Percentiles rank a stretch among this genome's conserved stretches.
Evolutionary conservation across 2,888 invertebrate species (phyloP).

Genomic region (Silvanus unidentatus): DNA sequence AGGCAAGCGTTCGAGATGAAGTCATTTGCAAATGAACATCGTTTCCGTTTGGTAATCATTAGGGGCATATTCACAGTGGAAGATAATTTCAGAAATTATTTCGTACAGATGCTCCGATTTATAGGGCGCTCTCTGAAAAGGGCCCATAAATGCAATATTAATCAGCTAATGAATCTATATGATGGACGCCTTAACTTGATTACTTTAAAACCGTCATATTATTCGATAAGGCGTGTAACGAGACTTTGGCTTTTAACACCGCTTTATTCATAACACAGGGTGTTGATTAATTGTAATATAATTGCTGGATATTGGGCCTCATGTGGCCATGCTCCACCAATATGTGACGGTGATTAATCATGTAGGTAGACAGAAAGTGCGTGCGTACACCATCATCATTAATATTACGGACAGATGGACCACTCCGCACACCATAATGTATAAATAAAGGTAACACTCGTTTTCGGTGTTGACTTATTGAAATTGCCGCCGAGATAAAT

Average conservation of each 20-base stretch:
- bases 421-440: constrained; percentile 3
- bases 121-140: constrained; percentile 10
- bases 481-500: constrained; percentile 21
- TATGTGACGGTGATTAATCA: constrained; percentile 36
- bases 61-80: constrained; percentile 46
- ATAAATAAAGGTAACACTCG: too few relatives aligned
- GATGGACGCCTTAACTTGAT: constrained; percentile 24
- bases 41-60: constrained; percentile 44
- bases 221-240: too few relatives aligned
- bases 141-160: constrained; percentile 40
- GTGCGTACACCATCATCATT: constrained; percentile 37
- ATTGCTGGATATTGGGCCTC: constrained; percentile 39
- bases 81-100: constrained; percentile 46
- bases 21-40: constrained; percentile 48
- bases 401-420: constrained; percentile 37
- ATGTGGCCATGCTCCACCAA: constrained; percentile 34
- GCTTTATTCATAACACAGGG: too few relatives aligned
- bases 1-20: constrained; percentile 36
- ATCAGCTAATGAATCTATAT: constrained; percentile 36
- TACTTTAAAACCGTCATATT: constrained; percentile 27
- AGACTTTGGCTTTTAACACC: too few relatives aligned
- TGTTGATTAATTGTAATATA: constrained; percentile 39
- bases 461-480: constrained; percentile 28
- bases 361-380: constrained; percentile 31
- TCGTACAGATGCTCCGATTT: constrained; percentile 20